phyloP scores from a whole-genome alignment of 2,113 vertebrate genomes.

The Herpetotheres cachinnans region DNA sequence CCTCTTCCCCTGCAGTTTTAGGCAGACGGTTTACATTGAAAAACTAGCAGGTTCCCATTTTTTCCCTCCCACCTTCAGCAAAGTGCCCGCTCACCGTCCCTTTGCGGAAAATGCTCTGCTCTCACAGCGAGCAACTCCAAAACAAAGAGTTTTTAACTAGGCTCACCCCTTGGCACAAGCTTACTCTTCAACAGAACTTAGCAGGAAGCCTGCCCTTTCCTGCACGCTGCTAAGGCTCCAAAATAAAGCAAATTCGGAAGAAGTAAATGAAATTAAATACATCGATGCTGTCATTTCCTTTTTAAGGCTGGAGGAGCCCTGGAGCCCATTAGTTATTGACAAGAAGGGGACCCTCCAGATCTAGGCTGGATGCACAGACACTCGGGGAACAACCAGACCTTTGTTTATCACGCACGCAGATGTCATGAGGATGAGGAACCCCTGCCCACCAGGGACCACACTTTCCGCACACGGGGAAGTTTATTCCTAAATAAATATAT shows the following conservation, averaged over 20 bases:
- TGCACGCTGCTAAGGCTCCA: not conserved
- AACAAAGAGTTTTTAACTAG: slow-evolving; percentile 8
- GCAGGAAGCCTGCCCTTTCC: not conserved
- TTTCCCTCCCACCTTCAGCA: not conserved
- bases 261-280: not conserved
- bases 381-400: slow-evolving; percentile 47
- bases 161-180: not conserved
- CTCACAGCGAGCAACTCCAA: not conserved
- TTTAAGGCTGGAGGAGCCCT: slow-evolving; percentile 56
- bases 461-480: not conserved
- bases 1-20: not conserved
- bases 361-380: not conserved
- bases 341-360: slow-evolving; percentile 27
- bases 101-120: not conserved
- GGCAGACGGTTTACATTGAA: not conserved
- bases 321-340: slow-evolving; percentile 36
- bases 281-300: slow-evolving; percentile 34
- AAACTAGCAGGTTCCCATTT: not conserved
- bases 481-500: not conserved
- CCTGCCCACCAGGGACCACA: not conserved
- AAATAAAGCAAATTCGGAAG: not conserved
- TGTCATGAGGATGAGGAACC: not conserved
- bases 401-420: not conserved
- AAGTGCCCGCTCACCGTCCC: not conserved
- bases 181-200: not conserved